Percentiles rank a stretch among this genome's conserved stretches.
phyloP scores from a whole-genome alignment of 1,140 invertebrate species.

The Lordiphosa collinella region DNA sequence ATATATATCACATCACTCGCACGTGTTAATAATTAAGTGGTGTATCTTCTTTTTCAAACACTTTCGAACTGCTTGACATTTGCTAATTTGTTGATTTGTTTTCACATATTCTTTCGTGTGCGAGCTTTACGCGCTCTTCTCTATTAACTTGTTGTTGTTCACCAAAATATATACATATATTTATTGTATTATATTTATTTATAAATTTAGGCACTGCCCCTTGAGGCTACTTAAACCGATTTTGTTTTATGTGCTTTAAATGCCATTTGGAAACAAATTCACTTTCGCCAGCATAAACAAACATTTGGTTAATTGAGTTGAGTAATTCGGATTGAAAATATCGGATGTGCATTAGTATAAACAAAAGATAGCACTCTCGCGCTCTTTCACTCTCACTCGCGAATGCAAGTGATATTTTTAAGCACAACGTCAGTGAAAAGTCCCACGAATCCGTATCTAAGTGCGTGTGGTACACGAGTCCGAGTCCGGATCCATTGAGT shows the following conservation, averaged over 20 bases:
- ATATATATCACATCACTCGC: constrained; percentile 18
- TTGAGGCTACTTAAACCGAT: background rate
- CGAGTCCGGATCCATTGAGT: constrained; percentile 29
- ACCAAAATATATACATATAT: constrained; percentile 64
- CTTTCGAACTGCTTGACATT: constrained; percentile 19
- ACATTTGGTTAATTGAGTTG: too few relatives aligned
- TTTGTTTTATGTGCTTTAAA: too few relatives aligned
- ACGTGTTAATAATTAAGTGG: constrained; percentile 3
- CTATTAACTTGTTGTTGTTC: constrained; percentile 17
- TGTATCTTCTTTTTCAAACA: constrained; percentile 20
- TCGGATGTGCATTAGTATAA: too few relatives aligned
- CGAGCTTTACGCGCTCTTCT: constrained; percentile 20
- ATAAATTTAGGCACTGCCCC: constrained; percentile 53
- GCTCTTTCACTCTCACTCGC: background rate
- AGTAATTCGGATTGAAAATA: too few relatives aligned
- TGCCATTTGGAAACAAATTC: too few relatives aligned
- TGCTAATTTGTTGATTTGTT: constrained; percentile 57
- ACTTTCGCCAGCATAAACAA: background rate
- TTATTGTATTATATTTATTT: constrained; percentile 75
- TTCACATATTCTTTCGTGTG: constrained; percentile 32
- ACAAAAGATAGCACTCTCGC: background rate
- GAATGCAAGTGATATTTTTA: too few relatives aligned
- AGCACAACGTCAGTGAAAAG: too few relatives aligned
- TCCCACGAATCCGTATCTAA: too few relatives aligned
- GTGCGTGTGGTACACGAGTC: too few relatives aligned